Percentiles rank a stretch among this genome's conserved stretches.
Conservation (phyloP, 2,113 vertebrate genomes). For the Stegostoma tigrinum region DNA sequence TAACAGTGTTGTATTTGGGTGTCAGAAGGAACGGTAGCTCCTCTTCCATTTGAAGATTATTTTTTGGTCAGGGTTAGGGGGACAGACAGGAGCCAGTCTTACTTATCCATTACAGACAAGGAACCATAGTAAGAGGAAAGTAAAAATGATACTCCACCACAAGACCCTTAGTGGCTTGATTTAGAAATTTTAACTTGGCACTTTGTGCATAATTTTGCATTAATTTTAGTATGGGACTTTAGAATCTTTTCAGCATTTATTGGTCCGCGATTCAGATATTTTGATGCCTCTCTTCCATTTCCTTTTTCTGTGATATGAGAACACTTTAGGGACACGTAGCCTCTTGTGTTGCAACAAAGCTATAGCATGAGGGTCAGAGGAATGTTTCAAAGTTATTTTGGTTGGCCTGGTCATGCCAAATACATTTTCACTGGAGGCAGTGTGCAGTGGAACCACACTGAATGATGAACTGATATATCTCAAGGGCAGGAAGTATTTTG, state of each 20-base stretch:
- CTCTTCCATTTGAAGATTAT: neutral
- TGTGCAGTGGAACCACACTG: neutral
- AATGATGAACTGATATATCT: neutral
- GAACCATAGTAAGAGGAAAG: neutral
- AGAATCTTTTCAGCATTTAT: slow-evolving; percentile 17
- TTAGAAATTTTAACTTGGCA: neutral
- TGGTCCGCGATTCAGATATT: neutral
- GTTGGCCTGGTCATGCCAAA: slow-evolving; percentile 13
- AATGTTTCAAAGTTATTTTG: slow-evolving; percentile 36
- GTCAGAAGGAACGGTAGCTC: neutral
- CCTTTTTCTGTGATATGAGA: slow-evolving; percentile 33
- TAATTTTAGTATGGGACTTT: neutral
- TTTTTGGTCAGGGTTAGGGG: neutral
- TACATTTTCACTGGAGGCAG: slow-evolving; percentile 20
- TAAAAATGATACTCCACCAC: neutral
- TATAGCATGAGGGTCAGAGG: slow-evolving; percentile 8
- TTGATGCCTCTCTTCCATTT: slow-evolving; percentile 18
- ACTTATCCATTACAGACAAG: neutral
- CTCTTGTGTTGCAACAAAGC: slow-evolving; percentile 27
- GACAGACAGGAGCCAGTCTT: neutral
- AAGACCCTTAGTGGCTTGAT: neutral
- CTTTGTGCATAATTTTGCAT: slow-evolving; percentile 12
- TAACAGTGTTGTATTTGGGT: too few relatives aligned
- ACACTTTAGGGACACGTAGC: slow-evolving; percentile 25
- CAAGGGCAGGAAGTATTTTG: slow-evolving; percentile 9